These are phyloP conservation scores for Menidia menidia DNA, from an alignment of 2,797 vertebrate genomes.

Conservation along the genomic window DNA sequence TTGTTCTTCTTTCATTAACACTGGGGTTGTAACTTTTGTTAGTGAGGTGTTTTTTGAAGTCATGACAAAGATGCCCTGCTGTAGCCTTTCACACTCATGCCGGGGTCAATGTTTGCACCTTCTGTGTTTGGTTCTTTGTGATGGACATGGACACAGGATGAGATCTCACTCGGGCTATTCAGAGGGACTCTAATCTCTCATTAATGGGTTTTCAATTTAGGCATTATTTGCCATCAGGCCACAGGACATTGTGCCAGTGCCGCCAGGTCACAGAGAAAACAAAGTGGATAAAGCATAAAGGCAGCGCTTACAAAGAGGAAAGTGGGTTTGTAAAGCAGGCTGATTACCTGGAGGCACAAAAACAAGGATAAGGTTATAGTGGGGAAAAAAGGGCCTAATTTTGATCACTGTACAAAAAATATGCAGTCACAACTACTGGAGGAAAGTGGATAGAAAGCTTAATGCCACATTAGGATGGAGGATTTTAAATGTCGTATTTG, in stretches of 20 bases:
- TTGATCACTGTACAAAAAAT: conserved; percentile 55
- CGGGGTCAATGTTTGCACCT: conserved; percentile 37
- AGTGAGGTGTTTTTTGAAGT: background rate
- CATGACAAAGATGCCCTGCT: conserved; percentile 20
- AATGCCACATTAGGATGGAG: conserved; percentile 20
- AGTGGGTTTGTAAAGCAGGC: conserved; percentile 24
- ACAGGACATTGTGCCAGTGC: conserved; percentile 19
- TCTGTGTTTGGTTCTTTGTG: conserved; percentile 37
- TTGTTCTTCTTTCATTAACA: background rate
- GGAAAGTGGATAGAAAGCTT: conserved; percentile 15
- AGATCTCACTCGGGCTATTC: conserved; percentile 43
- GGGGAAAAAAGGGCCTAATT: conserved; percentile 59
- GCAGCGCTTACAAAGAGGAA: conserved; percentile 27
- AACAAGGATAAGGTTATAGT: conserved; percentile 50
- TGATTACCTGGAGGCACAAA: conserved; percentile 42
- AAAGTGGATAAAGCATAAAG: conserved; percentile 38
- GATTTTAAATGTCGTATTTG: background rate
- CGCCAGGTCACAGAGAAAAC: conserved; percentile 20
- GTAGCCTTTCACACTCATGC: conserved; percentile 21
- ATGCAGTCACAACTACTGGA: background rate
- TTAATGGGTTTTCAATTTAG: conserved; percentile 68
- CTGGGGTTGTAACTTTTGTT: conserved; percentile 3
- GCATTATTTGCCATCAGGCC: conserved; percentile 51
- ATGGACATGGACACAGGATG: conserved; percentile 5
- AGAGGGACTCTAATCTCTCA: conserved; percentile 59